Conservation (phyloP, 2,797 vertebrate genomes). For the Pipistrellus pygmaeus region DNA sequence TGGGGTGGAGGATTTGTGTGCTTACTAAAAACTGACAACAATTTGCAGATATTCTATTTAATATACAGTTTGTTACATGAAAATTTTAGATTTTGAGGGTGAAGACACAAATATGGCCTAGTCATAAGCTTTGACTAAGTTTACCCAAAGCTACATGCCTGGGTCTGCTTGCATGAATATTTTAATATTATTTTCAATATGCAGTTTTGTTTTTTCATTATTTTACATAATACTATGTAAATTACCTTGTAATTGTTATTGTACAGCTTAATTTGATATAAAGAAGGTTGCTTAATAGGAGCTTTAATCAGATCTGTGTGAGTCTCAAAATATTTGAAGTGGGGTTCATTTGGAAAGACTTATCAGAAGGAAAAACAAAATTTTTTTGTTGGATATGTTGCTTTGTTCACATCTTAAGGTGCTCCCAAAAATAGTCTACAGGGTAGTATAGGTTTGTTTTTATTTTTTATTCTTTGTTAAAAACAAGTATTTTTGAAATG, state of each 20-base stretch:
- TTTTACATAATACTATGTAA: slow-evolving; percentile 43
- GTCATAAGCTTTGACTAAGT: slow-evolving; percentile 53
- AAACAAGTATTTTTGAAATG: slow-evolving; percentile 47
- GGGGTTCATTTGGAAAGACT: not conserved
- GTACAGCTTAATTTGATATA: slow-evolving; percentile 54
- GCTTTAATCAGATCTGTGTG: slow-evolving; percentile 50
- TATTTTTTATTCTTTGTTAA: not conserved
- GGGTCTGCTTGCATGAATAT: slow-evolving; percentile 19
- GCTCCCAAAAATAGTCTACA: slow-evolving; percentile 54
- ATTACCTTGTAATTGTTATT: not conserved
- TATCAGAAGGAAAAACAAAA: not conserved
- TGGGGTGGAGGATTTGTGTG: slow-evolving; percentile 69
- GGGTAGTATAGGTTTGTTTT: not conserved
- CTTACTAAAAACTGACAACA: slow-evolving; percentile 44
- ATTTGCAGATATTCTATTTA: slow-evolving; percentile 31
- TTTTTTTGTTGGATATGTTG: slow-evolving; percentile 49
- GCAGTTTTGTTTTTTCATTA: not conserved
- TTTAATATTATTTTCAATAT: slow-evolving; percentile 40
- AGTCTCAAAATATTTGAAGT: slow-evolving; percentile 35
- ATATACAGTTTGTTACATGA: not conserved
- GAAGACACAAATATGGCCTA: slow-evolving; percentile 27
- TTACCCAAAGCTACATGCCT: slow-evolving; percentile 21
- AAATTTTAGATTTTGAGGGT: slow-evolving; percentile 26
- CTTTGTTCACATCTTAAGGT: slow-evolving; percentile 1
- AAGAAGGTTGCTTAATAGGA: slow-evolving; percentile 23